Conservation (phyloP, 2,113 vertebrate species). For the Penelope pileata region DNA sequence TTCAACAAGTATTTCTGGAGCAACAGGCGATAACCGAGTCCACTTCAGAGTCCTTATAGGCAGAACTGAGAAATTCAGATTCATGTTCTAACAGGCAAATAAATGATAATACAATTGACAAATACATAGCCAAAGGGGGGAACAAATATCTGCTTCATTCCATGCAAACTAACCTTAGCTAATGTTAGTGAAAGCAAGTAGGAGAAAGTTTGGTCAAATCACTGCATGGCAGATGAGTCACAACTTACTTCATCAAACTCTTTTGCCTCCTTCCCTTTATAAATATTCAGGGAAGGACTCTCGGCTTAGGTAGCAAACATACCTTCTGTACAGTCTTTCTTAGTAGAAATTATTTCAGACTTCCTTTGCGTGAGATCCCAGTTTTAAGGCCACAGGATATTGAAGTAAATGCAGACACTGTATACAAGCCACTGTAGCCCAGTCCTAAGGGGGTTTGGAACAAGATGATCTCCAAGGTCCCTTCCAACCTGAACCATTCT, state of each 20-base stretch:
- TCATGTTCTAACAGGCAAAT: background rate
- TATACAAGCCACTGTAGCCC: background rate
- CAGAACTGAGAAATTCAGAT: background rate
- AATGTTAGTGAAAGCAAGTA: background rate
- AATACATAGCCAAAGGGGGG: background rate
- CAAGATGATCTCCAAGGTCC: too few relatives aligned
- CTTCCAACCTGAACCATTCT: too few relatives aligned
- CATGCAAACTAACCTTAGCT: background rate
- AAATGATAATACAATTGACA: background rate
- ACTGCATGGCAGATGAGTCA: background rate
- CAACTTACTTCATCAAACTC: background rate
- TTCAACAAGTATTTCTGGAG: background rate
- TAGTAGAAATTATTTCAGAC: background rate
- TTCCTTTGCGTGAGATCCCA: background rate
- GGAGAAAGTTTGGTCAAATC: background rate
- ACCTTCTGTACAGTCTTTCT: background rate
- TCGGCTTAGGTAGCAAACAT: background rate
- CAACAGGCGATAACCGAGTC: background rate
- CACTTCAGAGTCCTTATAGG: background rate
- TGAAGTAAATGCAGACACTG: background rate
- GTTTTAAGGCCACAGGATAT: background rate
- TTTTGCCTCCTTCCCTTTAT: background rate
- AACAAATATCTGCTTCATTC: background rate
- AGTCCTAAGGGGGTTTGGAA: too few relatives aligned
- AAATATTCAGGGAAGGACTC: background rate